A percentile compares a stretch with the other conserved stretches of the same genome.
Conservation (phyloP, 2,113 vertebrate genomes). For the Morone chrysops region DNA sequence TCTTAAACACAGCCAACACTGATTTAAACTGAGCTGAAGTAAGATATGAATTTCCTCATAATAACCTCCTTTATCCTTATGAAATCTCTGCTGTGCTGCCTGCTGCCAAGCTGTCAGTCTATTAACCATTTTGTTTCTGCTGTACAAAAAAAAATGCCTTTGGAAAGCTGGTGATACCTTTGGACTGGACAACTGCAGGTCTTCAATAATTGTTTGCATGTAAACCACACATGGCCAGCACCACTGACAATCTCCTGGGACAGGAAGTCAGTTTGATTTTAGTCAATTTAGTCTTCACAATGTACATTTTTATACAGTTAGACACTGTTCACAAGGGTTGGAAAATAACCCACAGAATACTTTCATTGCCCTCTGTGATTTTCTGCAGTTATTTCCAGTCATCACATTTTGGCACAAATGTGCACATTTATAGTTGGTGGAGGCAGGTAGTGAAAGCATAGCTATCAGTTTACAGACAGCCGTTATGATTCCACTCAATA, state of each 20-base stretch:
- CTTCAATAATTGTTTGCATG: slow-evolving; percentile 47
- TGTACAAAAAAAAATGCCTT: slow-evolving; percentile 45
- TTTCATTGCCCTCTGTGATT: slow-evolving; percentile 38
- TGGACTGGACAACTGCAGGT: slow-evolving; percentile 49
- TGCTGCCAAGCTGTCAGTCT: slow-evolving; percentile 59
- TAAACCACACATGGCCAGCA: slow-evolving; percentile 31
- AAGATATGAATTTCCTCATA: slow-evolving; percentile 44
- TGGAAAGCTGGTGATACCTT: slow-evolving; percentile 61
- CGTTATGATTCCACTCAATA: slow-evolving; percentile 61
- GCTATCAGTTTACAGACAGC: slow-evolving; percentile 67
- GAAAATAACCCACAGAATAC: slow-evolving; percentile 39
- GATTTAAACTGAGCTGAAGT: slow-evolving; percentile 28
- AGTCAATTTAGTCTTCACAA: slow-evolving; percentile 17
- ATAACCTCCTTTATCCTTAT: slow-evolving; percentile 64
- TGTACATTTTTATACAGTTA: slow-evolving; percentile 34
- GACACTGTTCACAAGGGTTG: neutral
- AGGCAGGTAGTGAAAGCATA: slow-evolving; percentile 56
- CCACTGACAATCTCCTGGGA: slow-evolving; percentile 33
- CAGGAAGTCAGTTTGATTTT: slow-evolving; percentile 51
- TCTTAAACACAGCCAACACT: slow-evolving; percentile 15
- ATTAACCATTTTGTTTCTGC: slow-evolving; percentile 50
- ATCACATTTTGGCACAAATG: slow-evolving; percentile 61
- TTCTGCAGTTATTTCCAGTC: slow-evolving; percentile 53
- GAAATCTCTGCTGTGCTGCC: slow-evolving; percentile 48
- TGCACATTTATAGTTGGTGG: slow-evolving; percentile 42